Base-by-base conservation (phyloP, 2,888 invertebrate species). In the Chrysolina haemoptera region DNA sequence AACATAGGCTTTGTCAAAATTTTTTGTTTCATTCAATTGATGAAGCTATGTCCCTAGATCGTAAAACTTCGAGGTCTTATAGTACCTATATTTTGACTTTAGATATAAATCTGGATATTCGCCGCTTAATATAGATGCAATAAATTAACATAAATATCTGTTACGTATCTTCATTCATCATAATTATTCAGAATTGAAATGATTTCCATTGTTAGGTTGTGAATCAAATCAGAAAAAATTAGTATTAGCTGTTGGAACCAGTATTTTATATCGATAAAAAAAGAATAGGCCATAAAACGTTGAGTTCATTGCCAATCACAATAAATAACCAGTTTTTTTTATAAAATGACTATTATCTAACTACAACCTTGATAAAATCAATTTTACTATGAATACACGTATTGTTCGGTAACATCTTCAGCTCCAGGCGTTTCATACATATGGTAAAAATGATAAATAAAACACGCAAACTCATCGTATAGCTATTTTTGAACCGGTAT, bases 381-480 rank as follows among this genome's bases (percentile, higher is more conserved):
- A 59, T 27, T 59, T 18, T 16, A 16, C n/a, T 50, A 16, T 16
- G n/a, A 16, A 16, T 50, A 16, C 1, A 43, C 2, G 16, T 0
- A 27, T 59, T 59, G n/a, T 59, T 35, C 35, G 59, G 59, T 59
- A 14, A 59, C 59, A 27, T 59, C 59, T 59, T 59, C 59, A 35
- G 27, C 59, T n/a, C 10, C 59, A n/a, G 59, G 59, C 59, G 22
- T 12, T 5, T 59, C 35, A 59, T n/a, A 11, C 35, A 27, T 27
- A n/a, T 35, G 22, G 16, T 11, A 14, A 59, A 55, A 59, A 16
- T 59, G 14, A 35, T 16, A 59, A 59, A 59, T 59, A 35, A 59
- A 59, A 8, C 59, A 9, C 2, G 59, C 59, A 27, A 27, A 59
- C 59, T 59, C 59, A 59, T 59, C 59, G 35, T 14, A 35, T 14